phyloP scores from a whole-genome alignment of 2,113 vertebrate species.

The Dipodomys stephensi region DNA sequence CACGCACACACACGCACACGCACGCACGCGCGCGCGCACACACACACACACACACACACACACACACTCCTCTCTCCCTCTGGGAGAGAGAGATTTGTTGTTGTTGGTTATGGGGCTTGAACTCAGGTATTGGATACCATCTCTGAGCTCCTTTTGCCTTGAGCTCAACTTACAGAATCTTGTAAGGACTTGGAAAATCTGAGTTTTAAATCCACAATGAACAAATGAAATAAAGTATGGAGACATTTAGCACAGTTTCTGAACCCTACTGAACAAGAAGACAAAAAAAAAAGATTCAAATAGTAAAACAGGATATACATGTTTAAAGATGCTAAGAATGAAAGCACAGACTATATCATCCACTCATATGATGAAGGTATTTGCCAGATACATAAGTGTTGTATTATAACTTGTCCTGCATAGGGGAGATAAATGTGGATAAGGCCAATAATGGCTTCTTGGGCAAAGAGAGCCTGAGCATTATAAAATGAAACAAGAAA shows the following conservation, averaged over 20 bases:
- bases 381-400: not conserved
- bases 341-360: constrained; percentile 5
- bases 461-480: not conserved
- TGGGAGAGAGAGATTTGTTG: too few relatives aligned
- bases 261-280: not conserved
- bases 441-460: not conserved
- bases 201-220: not conserved
- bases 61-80: too few relatives aligned
- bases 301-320: not conserved
- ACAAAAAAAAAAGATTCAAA: not conserved
- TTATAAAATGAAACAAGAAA: not conserved
- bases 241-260: not conserved
- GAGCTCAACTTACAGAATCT: not conserved
- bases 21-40: too few relatives aligned
- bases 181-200: constrained; percentile 28
- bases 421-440: not conserved
- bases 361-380: not conserved
- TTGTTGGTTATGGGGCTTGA: too few relatives aligned
- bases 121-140: too few relatives aligned
- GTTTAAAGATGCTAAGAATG: not conserved
- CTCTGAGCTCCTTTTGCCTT: too few relatives aligned
- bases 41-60: too few relatives aligned
- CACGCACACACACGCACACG: too few relatives aligned
- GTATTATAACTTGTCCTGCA: not conserved
- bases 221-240: not conserved